Evolutionary conservation across 2,888 invertebrate species (phyloP).

Genomic region (Patella caerulea): DNA sequence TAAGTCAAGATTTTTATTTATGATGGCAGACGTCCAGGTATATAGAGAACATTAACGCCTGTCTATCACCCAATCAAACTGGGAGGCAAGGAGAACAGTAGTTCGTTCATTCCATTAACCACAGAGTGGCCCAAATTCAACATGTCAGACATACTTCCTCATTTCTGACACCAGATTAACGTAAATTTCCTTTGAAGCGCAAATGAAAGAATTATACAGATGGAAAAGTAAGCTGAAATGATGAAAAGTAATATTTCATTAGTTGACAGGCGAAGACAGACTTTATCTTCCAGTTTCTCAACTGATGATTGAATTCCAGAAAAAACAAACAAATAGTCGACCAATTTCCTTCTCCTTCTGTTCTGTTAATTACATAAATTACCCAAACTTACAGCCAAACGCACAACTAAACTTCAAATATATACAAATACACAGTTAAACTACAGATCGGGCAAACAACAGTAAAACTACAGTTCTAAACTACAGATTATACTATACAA

Average conservation of each 20-base stretch:
- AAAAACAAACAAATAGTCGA: background rate
- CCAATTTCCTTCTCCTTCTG: background rate
- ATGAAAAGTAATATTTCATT: slow-evolving; percentile 5
- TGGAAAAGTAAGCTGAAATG: background rate
- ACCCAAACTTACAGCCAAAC: background rate
- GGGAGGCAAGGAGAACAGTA: background rate
- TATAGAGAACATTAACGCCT: background rate
- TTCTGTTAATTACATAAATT: slow-evolving; percentile 4
- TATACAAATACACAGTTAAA: too few species aligned
- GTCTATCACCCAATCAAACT: background rate
- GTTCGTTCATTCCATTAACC: background rate
- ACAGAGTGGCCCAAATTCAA: background rate
- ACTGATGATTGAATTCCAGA: background rate
- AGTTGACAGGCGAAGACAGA: background rate
- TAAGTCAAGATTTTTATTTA: background rate
- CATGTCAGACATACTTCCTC: background rate
- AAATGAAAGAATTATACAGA: slow-evolving; percentile 3
- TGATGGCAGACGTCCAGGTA: background rate
- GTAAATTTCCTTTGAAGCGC: background rate
- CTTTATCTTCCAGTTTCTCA: background rate
- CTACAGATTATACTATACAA: too few species aligned
- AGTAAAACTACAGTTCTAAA: too few species aligned
- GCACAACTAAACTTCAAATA: too few species aligned
- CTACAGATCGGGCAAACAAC: too few species aligned
- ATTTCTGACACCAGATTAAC: background rate